Evolutionary conservation across 2,888 invertebrate species (phyloP).

Genomic region (Acrobasis repandana): DNA sequence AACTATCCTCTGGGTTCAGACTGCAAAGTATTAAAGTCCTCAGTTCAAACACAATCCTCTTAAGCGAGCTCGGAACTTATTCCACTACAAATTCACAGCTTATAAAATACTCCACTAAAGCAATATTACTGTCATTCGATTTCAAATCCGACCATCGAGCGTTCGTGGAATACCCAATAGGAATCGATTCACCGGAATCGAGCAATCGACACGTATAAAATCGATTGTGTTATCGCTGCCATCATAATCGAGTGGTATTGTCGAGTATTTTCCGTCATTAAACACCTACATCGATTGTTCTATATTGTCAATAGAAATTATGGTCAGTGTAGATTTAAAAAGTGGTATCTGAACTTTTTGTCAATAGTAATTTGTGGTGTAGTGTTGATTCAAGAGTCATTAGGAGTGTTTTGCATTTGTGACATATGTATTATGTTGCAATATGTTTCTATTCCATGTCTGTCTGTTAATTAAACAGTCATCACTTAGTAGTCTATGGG

Average conservation of each 20-base stretch:
- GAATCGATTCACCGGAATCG: conserved; percentile 19
- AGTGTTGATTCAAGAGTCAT: background rate
- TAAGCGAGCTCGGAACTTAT: background rate
- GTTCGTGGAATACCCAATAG: conserved; percentile 15
- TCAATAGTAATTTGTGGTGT: background rate
- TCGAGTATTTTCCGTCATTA: conserved; percentile 28
- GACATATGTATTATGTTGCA: background rate
- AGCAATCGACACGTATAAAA: conserved; percentile 23
- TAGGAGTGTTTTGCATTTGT: background rate
- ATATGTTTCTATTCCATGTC: too few relatives aligned
- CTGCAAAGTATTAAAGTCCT: background rate
- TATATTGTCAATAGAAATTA: conserved; percentile 14
- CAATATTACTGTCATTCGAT: conserved; percentile 21
- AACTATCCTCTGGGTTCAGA: conserved; percentile 1
- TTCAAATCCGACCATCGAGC: conserved; percentile 19
- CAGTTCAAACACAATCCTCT: conserved; percentile 6
- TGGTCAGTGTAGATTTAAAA: conserved; percentile 22
- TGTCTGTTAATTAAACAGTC: too few relatives aligned
- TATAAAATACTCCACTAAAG: conserved; percentile 18
- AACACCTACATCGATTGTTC: conserved; percentile 28
- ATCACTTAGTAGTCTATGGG: too few relatives aligned
- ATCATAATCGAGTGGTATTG: conserved; percentile 26
- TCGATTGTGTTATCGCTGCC: conserved; percentile 24
- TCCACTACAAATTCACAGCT: conserved; percentile 16
- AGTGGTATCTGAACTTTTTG: conserved; percentile 19